These are phyloP conservation scores for Dermatemys mawii DNA, from an alignment of 2,113 vertebrate genomes.

Conservation along the genomic window DNA sequence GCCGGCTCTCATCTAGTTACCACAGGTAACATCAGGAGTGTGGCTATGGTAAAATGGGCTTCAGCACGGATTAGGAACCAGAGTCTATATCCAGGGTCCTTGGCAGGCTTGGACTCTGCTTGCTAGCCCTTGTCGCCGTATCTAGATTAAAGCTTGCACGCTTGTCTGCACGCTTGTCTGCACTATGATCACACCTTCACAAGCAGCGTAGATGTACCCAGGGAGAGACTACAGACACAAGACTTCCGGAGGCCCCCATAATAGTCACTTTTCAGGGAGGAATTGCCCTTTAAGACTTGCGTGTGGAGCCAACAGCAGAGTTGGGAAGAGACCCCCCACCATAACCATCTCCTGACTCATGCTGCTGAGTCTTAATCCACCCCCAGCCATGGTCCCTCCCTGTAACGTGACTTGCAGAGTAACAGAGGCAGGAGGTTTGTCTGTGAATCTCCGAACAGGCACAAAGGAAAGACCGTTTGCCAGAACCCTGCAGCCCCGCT, in stretches of 20 bases:
- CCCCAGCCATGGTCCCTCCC: rapidly evolving
- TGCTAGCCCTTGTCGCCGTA: not conserved
- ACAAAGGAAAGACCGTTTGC: not conserved
- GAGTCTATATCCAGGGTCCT: not conserved
- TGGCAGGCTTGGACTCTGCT: not conserved
- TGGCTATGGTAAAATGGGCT: too few species aligned
- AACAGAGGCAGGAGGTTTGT: not conserved
- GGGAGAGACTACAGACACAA: not conserved
- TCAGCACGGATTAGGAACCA: not conserved
- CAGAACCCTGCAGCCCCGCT: not conserved
- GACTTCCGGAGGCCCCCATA: too few species aligned
- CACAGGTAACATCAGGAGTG: not conserved
- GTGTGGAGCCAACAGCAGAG: not conserved
- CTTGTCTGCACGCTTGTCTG: too few species aligned
- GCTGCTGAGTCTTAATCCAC: rapidly evolving
- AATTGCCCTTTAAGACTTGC: not conserved
- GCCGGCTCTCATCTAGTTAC: not conserved
- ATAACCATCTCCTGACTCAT: not conserved
- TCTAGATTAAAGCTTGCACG: too few species aligned
- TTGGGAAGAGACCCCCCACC: too few species aligned
- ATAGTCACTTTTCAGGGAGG: not conserved
- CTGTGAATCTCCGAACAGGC: not conserved
- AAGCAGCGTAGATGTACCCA: not conserved
- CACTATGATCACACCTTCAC: too few species aligned
- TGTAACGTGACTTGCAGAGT: not conserved